These are phyloP conservation scores for Beroe ovata DNA, from an alignment of 37 sponge, comb jelly and placozoan genomes.

Conservation along the genomic window DNA sequence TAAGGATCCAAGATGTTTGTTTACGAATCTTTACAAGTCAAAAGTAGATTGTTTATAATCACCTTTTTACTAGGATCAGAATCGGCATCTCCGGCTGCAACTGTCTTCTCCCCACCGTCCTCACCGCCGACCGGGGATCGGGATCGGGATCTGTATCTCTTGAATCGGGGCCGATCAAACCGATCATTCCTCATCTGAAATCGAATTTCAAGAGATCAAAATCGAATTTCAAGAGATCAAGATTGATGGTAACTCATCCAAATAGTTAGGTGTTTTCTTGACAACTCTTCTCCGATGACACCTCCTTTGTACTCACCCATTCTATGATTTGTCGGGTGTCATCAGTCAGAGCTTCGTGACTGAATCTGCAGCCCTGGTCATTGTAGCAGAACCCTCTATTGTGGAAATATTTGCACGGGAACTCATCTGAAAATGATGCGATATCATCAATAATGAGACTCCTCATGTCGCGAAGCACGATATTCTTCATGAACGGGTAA, in stretches of 20 bases:
- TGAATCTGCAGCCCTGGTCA: constrained; percentile 54
- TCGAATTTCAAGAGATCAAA: too few relatives aligned
- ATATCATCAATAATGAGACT: too few relatives aligned
- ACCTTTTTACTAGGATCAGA: constrained; percentile 34
- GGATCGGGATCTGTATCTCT: constrained; percentile 41
- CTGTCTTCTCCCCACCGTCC: constrained; percentile 1
- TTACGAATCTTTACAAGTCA: too few relatives aligned
- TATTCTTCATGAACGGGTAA: too few relatives aligned
- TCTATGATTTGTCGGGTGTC: constrained; percentile 63
- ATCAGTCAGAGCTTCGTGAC: constrained; percentile 54
- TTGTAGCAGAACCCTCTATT: constrained; percentile 55
- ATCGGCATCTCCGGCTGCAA: too few relatives aligned
- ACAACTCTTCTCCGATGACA: too few relatives aligned
- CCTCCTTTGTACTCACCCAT: not conserved
- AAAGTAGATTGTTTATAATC: too few relatives aligned
- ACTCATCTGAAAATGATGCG: constrained; percentile 58
- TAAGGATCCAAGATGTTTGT: too few relatives aligned
- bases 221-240: too few relatives aligned
- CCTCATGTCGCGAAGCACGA: too few relatives aligned
- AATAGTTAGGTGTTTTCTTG: too few relatives aligned
- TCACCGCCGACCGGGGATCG: not conserved
- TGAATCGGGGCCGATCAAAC: constrained; percentile 30
- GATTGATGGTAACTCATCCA: too few relatives aligned
- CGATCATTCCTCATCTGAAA: constrained; percentile 33
- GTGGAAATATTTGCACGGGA: constrained; percentile 64